Percentiles rank a stretch among this genome's conserved stretches.
Conservation (phyloP, 2,113 vertebrate genomes). For the Brienomyrus brachyistius region DNA sequence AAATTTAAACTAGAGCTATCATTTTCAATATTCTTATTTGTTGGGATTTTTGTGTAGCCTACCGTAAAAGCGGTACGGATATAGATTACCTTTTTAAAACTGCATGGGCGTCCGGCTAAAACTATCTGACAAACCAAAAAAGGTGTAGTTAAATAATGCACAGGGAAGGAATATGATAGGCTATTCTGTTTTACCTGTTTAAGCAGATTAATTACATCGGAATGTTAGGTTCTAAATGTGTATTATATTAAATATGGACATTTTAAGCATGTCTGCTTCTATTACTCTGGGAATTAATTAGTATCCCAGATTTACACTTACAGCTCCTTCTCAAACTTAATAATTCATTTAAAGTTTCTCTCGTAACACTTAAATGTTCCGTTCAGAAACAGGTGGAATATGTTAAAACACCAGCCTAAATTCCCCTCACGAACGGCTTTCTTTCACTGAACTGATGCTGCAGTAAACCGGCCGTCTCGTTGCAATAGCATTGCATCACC, state of each 20-base stretch:
- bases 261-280: not conserved
- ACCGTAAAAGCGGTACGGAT: not conserved
- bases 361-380: not conserved
- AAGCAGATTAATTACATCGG: not conserved
- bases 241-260: not conserved
- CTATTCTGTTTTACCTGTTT: not conserved
- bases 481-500: conserved; percentile 15
- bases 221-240: not conserved
- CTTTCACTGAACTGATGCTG: not conserved
- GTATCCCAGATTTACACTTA: not conserved
- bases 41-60: not conserved
- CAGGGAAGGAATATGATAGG: not conserved
- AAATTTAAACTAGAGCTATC: not conserved
- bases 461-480: not conserved
- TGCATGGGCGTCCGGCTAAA: not conserved
- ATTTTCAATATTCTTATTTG: not conserved
- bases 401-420: not conserved
- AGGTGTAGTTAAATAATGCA: not conserved
- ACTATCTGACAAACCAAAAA: not conserved
- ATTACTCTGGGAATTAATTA: not conserved
- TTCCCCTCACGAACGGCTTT: not conserved
- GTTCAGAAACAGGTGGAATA: not conserved
- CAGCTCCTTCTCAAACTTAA: not conserved
- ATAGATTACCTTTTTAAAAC: not conserved
- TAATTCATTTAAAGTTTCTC: not conserved